phyloP scores from a whole-genome alignment of 2,113 vertebrate genomes.

The Salvelinus namaycush region DNA sequence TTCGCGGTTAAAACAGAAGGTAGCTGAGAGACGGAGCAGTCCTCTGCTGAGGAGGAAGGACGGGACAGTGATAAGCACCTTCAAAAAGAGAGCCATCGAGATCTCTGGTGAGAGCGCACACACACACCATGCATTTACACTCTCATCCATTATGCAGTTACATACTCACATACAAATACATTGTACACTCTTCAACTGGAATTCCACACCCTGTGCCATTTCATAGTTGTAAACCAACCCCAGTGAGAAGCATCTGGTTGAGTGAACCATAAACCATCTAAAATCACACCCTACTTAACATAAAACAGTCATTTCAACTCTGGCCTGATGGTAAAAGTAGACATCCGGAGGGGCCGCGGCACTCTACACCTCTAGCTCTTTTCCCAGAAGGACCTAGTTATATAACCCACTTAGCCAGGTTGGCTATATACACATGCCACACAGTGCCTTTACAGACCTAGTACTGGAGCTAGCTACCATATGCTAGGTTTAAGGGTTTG shows the following conservation, averaged over 20 bases:
- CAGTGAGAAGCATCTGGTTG: no score
- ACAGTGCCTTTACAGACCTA: no score
- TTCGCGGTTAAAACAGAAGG: constrained; percentile 95
- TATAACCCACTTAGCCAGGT: background rate
- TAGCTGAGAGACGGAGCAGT: constrained; percentile 91
- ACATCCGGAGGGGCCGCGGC: background rate
- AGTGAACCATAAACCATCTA: no score
- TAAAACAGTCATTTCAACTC: background rate
- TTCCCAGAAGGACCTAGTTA: background rate
- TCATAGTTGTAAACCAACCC: background rate
- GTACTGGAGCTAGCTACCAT: background rate
- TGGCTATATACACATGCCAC: background rate
- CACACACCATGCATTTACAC: constrained; percentile 3
- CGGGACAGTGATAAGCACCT: constrained; percentile 91
- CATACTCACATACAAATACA: no score
- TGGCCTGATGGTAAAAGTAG: background rate
- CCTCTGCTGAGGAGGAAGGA: constrained; percentile 90
- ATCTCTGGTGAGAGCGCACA: constrained; percentile 72
- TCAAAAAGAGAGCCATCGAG: constrained; percentile 88
- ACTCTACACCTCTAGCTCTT: background rate
- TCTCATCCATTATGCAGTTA: background rate
- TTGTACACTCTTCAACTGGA: background rate
- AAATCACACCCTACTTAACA: background rate
- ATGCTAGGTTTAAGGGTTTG: background rate
- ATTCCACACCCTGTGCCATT: background rate